Evolutionary conservation across 2,888 invertebrate species (phyloP), one percentile per base, ranked within the genome.

Genomic region (Aphodius granarius): DNA sequence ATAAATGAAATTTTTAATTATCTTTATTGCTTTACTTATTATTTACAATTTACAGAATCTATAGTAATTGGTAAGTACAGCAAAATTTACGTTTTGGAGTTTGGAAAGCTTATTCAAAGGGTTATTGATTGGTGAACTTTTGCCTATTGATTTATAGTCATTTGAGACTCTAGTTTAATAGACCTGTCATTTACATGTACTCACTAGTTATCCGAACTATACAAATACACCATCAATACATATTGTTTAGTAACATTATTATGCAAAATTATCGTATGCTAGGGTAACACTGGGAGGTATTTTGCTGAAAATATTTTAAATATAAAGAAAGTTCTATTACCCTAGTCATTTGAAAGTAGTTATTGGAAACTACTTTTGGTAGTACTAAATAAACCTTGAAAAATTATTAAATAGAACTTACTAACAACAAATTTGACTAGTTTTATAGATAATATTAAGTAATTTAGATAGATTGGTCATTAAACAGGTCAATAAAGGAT

Each of bases 1-100:
- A 76, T 78, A 79, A 74, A 78, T 71, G 76, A 76, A 71, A 73
- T 76, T 75, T 75, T 73, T 76, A 63, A 78, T 72, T 70, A 74
- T 71, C 23, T 19, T n/a, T 16, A 20, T 16, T 6, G 23, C 22
- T 23, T 71, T 43, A 13, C 43, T 43, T 43, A 6, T 0, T 43
- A 13, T 43, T 43, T 43, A 43, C 9, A 9, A 9, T 43, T 43
- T 43, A 43, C 43, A 43, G 43, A 43, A 43, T 43, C 43, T 43
- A 43, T 43, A n/a, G n/a, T 43, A 43, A 43, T 43, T 1, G 2
- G 43, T 23, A 23, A 23, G 43, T 43, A 43, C n/a, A 43, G 43
- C 13, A 1, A 43, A 43, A 9, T 43, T 43, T 43, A n/a, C n/a
- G 43, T 43, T 43, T 23, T 43, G 13, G 6, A 9, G n/a, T n/a